Evolutionary conservation across 2,888 invertebrate genomes (phyloP).

Genomic region (Caenorhabditis uteleia): DNA sequence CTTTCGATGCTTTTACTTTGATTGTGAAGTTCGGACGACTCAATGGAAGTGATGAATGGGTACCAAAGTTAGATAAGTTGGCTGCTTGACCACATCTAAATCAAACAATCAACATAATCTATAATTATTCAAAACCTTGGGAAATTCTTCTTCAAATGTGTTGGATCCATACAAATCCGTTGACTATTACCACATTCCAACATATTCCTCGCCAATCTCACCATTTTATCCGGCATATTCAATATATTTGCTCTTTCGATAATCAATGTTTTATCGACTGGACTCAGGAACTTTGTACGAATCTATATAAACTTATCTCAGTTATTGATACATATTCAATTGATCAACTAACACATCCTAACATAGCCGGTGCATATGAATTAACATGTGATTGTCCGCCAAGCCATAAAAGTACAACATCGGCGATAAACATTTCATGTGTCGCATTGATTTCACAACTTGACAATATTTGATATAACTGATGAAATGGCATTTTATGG

Average conservation of each 20-base stretch:
- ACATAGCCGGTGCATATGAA: slow-evolving; percentile 12
- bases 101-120: too few relatives aligned
- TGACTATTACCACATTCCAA: slow-evolving; percentile 25
- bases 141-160: slow-evolving; percentile 21
- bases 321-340: not conserved
- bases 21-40: slow-evolving; percentile 31
- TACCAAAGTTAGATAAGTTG: slow-evolving; percentile 16
- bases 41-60: slow-evolving; percentile 29
- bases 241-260: slow-evolving; percentile 33
- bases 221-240: slow-evolving; percentile 22
- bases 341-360: slow-evolving; percentile 15
- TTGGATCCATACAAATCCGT: slow-evolving; percentile 24
- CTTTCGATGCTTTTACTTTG: slow-evolving; percentile 28
- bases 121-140: slow-evolving; percentile 3
- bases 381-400: slow-evolving; percentile 23
- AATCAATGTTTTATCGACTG: slow-evolving; percentile 36
- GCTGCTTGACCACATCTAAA: slow-evolving; percentile 12
- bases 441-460: slow-evolving; percentile 27
- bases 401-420: slow-evolving; percentile 37
- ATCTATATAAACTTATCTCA: slow-evolving; percentile 13
- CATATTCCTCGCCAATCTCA: slow-evolving; percentile 26
- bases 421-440: slow-evolving; percentile 38
- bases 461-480: slow-evolving; percentile 27
- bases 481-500: slow-evolving; percentile 22
- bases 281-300: slow-evolving; percentile 29